These are phyloP conservation scores for Bombus difficillimus DNA, from an alignment of 1,140 invertebrate species.

Conservation along the genomic window DNA sequence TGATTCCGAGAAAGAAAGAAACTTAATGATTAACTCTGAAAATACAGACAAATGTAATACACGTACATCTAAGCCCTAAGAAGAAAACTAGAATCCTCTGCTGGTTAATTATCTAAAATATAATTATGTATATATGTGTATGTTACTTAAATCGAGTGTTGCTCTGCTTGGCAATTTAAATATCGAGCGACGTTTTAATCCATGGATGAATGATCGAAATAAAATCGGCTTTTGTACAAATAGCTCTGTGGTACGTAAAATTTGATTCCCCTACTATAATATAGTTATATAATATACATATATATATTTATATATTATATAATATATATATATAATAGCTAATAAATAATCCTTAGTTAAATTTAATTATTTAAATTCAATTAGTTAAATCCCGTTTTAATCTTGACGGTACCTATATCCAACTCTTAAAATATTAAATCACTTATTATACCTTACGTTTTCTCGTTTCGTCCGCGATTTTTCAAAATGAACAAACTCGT, in stretches of 20 bases:
- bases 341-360: conserved; percentile 70
- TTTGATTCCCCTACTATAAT: conserved; percentile 69
- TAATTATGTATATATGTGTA: conserved; percentile 36
- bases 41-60: conserved; percentile 57
- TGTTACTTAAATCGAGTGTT: conserved; percentile 54
- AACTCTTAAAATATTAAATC: conserved; percentile 68
- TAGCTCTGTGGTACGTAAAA: conserved; percentile 70
- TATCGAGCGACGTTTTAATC: conserved; percentile 46
- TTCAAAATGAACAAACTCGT: conserved; percentile 9
- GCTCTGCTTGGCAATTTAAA: conserved; percentile 58
- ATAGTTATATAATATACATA: conserved; percentile 63
- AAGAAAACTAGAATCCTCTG: conserved; percentile 58
- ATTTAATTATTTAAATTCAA: conserved; percentile 63
- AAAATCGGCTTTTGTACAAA: conserved; percentile 70
- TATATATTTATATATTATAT: conserved; percentile 63
- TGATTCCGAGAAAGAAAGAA: conserved; percentile 36
- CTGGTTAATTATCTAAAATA: conserved; percentile 68
- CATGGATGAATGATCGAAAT: conserved; percentile 48
- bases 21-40: conserved; percentile 58
- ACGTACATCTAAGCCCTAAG: conserved; percentile 57
- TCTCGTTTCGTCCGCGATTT: conserved; percentile 12
- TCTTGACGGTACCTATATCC: conserved; percentile 44
- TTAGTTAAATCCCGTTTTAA: conserved; percentile 60
- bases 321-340: conserved; percentile 62
- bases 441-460: conserved; percentile 55